Evolutionary conservation across 2,113 vertebrate species (phyloP).

Genomic region (Ginglymostoma cirratum): DNA sequence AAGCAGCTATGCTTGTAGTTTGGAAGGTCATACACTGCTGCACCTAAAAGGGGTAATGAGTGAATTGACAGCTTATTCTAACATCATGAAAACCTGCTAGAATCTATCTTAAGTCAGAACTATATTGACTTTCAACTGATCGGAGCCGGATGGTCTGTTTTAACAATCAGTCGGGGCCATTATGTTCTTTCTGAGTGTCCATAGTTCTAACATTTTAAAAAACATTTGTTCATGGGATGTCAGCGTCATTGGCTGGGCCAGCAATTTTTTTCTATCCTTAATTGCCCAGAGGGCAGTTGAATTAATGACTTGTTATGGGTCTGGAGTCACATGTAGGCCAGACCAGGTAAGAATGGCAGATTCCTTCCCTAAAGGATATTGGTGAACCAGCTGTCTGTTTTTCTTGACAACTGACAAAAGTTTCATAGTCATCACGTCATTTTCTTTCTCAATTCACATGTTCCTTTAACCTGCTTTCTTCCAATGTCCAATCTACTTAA

Average conservation of each 20-base stretch:
- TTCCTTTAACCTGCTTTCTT: not conserved
- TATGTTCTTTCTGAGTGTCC: not conserved
- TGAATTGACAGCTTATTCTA: not conserved
- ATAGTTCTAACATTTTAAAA: not conserved
- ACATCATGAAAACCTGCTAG: not conserved
- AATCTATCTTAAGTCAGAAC: not conserved
- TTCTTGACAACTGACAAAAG: too few relatives aligned
- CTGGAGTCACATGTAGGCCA: too few relatives aligned
- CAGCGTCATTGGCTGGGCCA: too few relatives aligned
- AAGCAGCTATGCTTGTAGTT: not conserved
- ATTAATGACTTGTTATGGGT: too few relatives aligned
- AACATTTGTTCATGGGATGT: too few relatives aligned
- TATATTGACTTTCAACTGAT: not conserved
- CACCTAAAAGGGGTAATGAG: not conserved
- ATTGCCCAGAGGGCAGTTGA: too few relatives aligned
- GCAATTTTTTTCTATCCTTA: too few relatives aligned
- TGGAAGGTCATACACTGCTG: not conserved
- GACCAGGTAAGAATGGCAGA: too few relatives aligned
- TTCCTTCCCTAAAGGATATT: too few relatives aligned
- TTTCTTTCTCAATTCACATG: not conserved
- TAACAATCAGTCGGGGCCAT: not conserved
- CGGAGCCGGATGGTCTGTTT: too few relatives aligned
- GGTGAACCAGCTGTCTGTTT: too few relatives aligned
- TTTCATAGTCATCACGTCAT: not conserved
- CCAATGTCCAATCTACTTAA: not conserved